Base-by-base conservation (phyloP, 1,140 invertebrate genomes). In the Heliconius himera region DNA sequence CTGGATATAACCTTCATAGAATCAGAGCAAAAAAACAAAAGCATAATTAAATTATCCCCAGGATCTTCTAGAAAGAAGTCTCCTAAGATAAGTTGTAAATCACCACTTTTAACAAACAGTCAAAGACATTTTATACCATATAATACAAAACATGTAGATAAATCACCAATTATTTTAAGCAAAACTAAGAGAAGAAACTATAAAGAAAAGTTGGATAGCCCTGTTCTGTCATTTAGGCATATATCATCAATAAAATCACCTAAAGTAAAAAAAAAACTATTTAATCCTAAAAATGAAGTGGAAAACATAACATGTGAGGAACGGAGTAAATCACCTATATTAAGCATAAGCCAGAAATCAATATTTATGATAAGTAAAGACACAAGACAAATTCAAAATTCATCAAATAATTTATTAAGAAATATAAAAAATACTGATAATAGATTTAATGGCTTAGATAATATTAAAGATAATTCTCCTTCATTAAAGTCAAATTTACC, bases 241-340 rank as follows among this genome's bases (percentile, higher is more conserved):
- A 76, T 20, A 75, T 84, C 85, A 51, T 80, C 84, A 8, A 85
- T 80, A 76, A 33, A 60, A 70, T 80, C 84, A 22, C 78, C 83
- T 16, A 89, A 84, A 74, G 83, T 90, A 16, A 87, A 74, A 74
- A 93, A 91, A 85, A 88, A 88, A 73, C 75, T 93, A 16, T 90
- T 89, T 81, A 76, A 77, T 36, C 22, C 22, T 3, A 73, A 82
- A 9, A 76, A 71, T 74, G 66, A 73, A 33, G 38, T 77, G 73
- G 20, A 20, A 29, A 33, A 74, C 29, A 71, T 80, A 36, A 26
- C 13, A 54, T 38, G 41, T 36, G 22, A 66, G 22, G 80, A 72
- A 66, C 82, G 80, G 56, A 76, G 76, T 60, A 70, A 13, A 26
- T 85, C 80, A 11, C 82, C 81, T 26, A 22, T 60, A 60, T 60